phyloP scores from a whole-genome alignment of 2,113 vertebrate genomes.

The Struthio camelus region DNA sequence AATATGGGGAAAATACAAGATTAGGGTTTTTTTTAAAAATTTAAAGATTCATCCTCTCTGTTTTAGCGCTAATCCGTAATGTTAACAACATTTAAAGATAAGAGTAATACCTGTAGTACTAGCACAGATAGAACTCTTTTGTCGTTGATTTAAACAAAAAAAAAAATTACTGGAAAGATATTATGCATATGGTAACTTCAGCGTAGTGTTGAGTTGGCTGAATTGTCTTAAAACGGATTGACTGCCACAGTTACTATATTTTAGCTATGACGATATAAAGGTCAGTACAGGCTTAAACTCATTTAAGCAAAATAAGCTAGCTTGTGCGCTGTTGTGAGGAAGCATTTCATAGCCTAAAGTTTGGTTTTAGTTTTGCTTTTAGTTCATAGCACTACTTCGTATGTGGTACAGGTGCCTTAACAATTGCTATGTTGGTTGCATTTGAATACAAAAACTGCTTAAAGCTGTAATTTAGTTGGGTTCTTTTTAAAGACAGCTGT shows the following conservation, averaged over 20 bases:
- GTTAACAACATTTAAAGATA: background rate
- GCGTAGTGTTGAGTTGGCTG: fast-evolving
- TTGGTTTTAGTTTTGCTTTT: background rate
- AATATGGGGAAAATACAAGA: background rate
- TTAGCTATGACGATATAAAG: background rate
- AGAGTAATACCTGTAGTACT: background rate
- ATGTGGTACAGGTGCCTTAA: fast-evolving
- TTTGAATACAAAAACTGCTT: background rate
- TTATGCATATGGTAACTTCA: background rate
- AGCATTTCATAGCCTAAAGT: background rate
- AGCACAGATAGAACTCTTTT: background rate
- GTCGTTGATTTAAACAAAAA: background rate
- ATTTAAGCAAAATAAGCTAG: fast-evolving
- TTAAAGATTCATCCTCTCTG: background rate
- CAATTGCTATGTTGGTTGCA: background rate
- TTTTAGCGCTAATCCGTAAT: background rate
- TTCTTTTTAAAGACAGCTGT: background rate
- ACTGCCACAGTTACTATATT: fast-evolving
- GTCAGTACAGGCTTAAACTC: background rate
- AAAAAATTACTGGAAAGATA: background rate
- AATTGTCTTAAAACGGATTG: background rate
- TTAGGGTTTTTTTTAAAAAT: background rate
- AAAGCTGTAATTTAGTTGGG: background rate
- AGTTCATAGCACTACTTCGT: background rate
- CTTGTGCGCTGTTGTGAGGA: background rate